Evolutionary conservation across 1,140 invertebrate species (phyloP).

Genomic region (Solen grandis): DNA sequence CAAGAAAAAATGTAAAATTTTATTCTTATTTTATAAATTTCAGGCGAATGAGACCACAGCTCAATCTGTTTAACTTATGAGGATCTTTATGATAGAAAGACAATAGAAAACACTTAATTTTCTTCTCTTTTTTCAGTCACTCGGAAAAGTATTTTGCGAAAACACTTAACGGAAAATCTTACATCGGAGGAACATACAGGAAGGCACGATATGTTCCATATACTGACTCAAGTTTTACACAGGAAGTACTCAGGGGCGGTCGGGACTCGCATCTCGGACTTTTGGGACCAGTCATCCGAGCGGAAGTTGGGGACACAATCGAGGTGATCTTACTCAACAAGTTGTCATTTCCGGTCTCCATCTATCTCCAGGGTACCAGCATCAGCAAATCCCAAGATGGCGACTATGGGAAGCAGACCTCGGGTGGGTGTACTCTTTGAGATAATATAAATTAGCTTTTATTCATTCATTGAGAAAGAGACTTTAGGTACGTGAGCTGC

Average conservation of each 20-base stretch:
- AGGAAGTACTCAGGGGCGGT: slow-evolving; percentile 42
- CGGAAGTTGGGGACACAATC: slow-evolving; percentile 71
- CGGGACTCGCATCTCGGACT: slow-evolving; percentile 68
- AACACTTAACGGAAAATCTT: neutral
- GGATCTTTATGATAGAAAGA: too few relatives aligned
- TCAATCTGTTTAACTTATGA: too few relatives aligned
- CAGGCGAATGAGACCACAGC: too few relatives aligned
- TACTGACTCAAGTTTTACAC: slow-evolving; percentile 62
- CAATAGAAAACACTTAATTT: too few relatives aligned
- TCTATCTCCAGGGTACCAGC: slow-evolving; percentile 64
- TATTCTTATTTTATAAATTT: too few relatives aligned
- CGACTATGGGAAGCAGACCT: neutral
- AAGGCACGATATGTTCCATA: slow-evolving; percentile 70
- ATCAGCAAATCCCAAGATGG: slow-evolving; percentile 62
- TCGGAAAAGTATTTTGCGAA: slow-evolving; percentile 13
- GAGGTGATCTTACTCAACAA: slow-evolving; percentile 58
- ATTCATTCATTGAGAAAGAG: neutral
- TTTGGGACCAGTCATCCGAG: slow-evolving; percentile 72
- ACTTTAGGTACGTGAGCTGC: neutral
- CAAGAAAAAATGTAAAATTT: too few relatives aligned
- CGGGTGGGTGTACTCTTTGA: slow-evolving; percentile 10
- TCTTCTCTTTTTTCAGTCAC: too few relatives aligned
- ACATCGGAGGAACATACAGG: slow-evolving; percentile 66
- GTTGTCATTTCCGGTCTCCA: slow-evolving; percentile 51
- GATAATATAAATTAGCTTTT: neutral